Evolutionary conservation across 2,113 vertebrate genomes (phyloP), one percentile per base, ranked within the genome.

Genomic region (Limanda limanda): DNA sequence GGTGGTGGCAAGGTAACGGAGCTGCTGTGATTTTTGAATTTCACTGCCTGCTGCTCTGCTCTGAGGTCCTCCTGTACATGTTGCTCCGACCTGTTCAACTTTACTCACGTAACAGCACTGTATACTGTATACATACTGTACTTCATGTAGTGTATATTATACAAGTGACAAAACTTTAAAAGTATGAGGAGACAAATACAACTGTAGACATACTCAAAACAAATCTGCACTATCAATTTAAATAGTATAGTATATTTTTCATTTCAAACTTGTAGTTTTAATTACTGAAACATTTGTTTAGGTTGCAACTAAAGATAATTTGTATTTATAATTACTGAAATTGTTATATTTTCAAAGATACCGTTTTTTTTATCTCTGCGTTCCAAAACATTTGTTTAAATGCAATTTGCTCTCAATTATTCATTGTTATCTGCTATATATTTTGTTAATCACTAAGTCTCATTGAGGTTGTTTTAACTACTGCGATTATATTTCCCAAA

Each of bases 1-100:
- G 66, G 52, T n/a, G 66, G 86, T 55, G 81, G 83, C 59, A 84
- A 89, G 88, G 87, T 89, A 89, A 65, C 18, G 17, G 73, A 81
- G 68, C 66, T 55, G 52, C 75, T 72, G 68, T 21, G 65, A 75
- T 78, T 84, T 83, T 79, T 48, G 4, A 18, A 18, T 48, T 48
- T 15, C 5, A 48, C 45, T 48, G 45, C 15, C 15, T 47, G 45
- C 45, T 6, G 1, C 45, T 42, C 12, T 42, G 45, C 45, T 48
- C 15, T 18, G 14, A 48, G 31, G 5, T 31, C 31, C 31, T 31
- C 31, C 31, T 31, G 31, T 31, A 31, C 5, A 31, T 25, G 11
- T 40, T 0, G 13, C 60, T 27, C 37, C 3, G 13, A 23, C 51
- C 58, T 52, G 21, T 52, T 74, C n/a, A 31, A 27, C 23, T 64